Percentiles rank a stretch among this genome's conserved stretches.
These are phyloP conservation scores for Trypoxylus dichotomus DNA, from an alignment of 1,140 invertebrate species.

Conservation along the genomic window DNA sequence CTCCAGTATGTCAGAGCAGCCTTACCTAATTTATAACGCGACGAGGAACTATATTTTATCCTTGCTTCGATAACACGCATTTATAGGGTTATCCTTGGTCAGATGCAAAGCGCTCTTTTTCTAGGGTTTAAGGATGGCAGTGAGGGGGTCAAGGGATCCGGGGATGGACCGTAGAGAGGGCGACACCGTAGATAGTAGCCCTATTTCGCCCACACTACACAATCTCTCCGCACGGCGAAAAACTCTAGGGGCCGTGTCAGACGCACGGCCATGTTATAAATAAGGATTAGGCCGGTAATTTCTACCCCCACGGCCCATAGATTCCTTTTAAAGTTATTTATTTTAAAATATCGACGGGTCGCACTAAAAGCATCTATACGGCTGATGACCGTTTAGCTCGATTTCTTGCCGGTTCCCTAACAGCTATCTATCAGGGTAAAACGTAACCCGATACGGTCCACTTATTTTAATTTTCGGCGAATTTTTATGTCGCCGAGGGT, in stretches of 20 bases:
- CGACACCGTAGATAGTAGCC: neutral
- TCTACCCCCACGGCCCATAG: conserved; percentile 47
- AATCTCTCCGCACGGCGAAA: neutral
- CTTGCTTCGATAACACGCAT: conserved; percentile 11
- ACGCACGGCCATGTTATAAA: conserved; percentile 49
- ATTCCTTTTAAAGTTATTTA: conserved; percentile 53
- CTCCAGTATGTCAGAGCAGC: neutral
- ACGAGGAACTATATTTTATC: neutral
- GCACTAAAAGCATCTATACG: conserved; percentile 37
- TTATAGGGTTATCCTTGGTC: conserved; percentile 9
- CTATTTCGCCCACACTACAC: neutral
- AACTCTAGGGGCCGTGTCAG: conserved; percentile 39
- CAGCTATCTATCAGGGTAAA: conserved; percentile 22
- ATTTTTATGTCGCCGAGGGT: conserved; percentile 34
- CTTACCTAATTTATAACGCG: conserved; percentile 1
- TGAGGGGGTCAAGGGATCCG: neutral
- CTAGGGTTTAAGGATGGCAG: neutral
- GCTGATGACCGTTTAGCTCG: conserved; percentile 34
- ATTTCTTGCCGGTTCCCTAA: conserved; percentile 14
- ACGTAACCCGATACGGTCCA: conserved; percentile 49
- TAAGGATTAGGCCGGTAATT: conserved; percentile 52
- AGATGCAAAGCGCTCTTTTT: conserved; percentile 13
- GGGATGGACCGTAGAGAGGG: neutral
- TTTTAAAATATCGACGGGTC: conserved; percentile 52
- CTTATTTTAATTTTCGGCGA: conserved; percentile 53